These are phyloP conservation scores for Grammomys surdaster DNA, from an alignment of 2,113 vertebrate species.

Conservation along the genomic window DNA sequence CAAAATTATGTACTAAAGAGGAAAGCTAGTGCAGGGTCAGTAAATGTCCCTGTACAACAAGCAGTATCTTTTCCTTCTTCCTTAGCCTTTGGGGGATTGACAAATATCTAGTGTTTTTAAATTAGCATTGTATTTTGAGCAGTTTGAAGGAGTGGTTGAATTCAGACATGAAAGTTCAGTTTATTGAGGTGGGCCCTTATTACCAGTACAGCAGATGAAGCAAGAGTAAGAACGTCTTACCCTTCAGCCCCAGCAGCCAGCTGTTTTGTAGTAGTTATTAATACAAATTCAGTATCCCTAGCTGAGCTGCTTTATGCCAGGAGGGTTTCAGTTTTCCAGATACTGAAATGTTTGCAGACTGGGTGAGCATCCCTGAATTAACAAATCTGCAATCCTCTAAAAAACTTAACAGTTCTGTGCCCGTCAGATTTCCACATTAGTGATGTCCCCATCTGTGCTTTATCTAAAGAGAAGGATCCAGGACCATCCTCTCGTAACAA, in stretches of 20 bases:
- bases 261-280: slow-evolving; percentile 41
- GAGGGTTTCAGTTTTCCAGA: not conserved
- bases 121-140: slow-evolving; percentile 40
- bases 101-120: slow-evolving; percentile 15
- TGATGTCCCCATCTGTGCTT: not conserved
- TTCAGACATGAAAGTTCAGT: not conserved
- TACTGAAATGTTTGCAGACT: not conserved
- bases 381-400: not conserved
- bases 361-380: not conserved
- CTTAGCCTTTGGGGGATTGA: not conserved
- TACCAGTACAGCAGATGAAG: slow-evolving; percentile 7
- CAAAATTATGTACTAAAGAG: slow-evolving; percentile 46
- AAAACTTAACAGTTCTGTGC: not conserved
- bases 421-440: not conserved
- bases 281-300: not conserved
- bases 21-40: not conserved
- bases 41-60: slow-evolving; percentile 32
- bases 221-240: not conserved
- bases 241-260: slow-evolving; percentile 20
- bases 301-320: not conserved
- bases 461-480: not conserved
- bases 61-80: slow-evolving; percentile 2
- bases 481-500: not conserved
- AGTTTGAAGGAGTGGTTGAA: not conserved
- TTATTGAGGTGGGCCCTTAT: not conserved